Conservation (phyloP, 2,113 vertebrate species). For the Marmota flaviventris region DNA sequence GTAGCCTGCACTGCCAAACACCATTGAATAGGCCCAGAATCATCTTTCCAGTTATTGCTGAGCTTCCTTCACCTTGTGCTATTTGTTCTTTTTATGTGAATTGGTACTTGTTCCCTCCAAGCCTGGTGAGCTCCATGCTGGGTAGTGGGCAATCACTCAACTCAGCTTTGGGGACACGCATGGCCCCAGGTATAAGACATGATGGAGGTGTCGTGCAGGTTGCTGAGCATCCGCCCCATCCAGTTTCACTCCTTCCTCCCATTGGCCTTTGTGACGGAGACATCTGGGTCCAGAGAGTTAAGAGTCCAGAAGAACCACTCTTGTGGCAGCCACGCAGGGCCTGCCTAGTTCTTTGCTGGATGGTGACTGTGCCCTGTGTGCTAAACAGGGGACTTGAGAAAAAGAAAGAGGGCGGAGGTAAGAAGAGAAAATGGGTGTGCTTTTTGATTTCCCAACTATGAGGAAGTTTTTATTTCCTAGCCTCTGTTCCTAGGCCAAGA, state of each 20-base stretch:
- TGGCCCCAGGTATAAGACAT: not conserved
- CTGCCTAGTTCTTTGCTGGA: not conserved
- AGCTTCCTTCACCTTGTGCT: not conserved
- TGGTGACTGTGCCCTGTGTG: not conserved
- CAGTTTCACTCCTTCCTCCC: not conserved
- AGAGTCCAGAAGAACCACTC: not conserved
- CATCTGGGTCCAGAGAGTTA: not conserved
- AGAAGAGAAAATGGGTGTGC: not conserved
- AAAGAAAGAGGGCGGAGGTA: not conserved
- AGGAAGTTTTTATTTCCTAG: slow-evolving; percentile 47
- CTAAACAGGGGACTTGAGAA: not conserved
- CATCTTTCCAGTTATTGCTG: not conserved
- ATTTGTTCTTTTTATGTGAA: not conserved
- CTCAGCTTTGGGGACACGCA: not conserved
- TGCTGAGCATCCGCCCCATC: not conserved
- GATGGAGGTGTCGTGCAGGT: not conserved
- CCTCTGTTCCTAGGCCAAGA: slow-evolving; percentile 70
- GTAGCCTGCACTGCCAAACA: not conserved
- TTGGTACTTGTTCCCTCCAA: not conserved
- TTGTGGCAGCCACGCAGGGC: accelerated
- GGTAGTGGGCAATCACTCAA: not conserved
- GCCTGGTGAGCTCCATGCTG: not conserved
- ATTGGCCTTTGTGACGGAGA: not conserved
- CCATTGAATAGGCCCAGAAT: not conserved
- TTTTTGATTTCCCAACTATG: slow-evolving; percentile 37